phyloP scores from a whole-genome alignment of 2,888 invertebrate species.

The Galeruca laticollis region DNA sequence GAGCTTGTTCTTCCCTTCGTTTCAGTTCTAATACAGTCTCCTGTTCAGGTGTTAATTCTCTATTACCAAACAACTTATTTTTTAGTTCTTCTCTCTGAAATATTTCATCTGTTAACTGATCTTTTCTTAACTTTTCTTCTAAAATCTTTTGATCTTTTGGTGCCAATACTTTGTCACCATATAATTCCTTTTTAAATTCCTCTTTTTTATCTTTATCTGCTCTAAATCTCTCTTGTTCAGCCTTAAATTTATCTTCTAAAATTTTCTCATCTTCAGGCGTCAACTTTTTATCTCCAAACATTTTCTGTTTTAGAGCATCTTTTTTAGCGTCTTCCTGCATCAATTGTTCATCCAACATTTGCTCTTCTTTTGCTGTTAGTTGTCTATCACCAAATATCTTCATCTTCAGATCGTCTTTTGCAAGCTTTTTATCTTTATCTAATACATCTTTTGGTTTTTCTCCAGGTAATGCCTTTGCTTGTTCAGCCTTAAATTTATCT shows the following conservation, averaged over 20 bases:
- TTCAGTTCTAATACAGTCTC: background rate
- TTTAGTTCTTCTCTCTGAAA: background rate
- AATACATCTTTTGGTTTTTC: background rate
- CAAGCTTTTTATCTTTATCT: background rate
- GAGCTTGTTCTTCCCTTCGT: background rate
- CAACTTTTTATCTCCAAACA: background rate
- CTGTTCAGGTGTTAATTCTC: slow-evolving; percentile 7
- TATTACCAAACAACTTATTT: background rate
- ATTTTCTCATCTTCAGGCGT: background rate
- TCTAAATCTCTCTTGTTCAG: background rate
- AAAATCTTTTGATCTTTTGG: no score
- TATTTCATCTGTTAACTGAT: background rate
- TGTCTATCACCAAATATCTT: no score
- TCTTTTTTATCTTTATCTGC: background rate
- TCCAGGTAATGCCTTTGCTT: background rate
- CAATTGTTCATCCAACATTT: background rate
- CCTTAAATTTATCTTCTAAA: background rate
- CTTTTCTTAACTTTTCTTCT: background rate
- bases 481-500: no score
- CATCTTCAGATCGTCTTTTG: background rate
- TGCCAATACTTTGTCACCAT: background rate
- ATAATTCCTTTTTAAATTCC: background rate
- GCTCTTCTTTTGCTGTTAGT: background rate
- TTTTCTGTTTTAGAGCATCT: background rate
- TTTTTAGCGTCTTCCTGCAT: background rate